Base-by-base conservation (phyloP, 2,113 vertebrate species). In the Bambusicola thoracicus region DNA sequence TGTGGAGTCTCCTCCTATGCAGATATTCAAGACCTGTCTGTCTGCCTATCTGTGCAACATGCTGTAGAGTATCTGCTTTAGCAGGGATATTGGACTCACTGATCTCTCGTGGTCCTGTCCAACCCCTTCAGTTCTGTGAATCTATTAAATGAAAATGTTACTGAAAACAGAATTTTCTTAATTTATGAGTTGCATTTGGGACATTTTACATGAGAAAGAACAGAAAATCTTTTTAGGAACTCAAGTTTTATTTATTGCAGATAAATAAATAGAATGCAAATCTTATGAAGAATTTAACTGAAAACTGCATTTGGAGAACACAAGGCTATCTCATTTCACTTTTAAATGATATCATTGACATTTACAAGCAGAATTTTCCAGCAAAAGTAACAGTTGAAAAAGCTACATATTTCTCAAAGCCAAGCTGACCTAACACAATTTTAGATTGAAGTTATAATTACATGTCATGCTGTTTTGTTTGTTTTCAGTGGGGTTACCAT, bases 401-500 rank as follows among this genome's bases (percentile, higher is more conserved):
- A 96, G 76, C 87, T 73, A 95, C 70, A 75, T 77, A 67, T 90
- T 97, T 92, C 58, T 90, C 93, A 95, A 87, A 94, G 78, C 56
- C 1, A 0, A 94, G 70, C 36, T 92, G 92, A 81, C 82, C 93
- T 90, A 94, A 93, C 51, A 74, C 53, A 91, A 81, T 44, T 51
- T 91, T 93, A 93, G 65, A 83, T 14, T 95, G 93, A 92, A 92
- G 87, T 85, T 95, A 83, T 92, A 96, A 92, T 94, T 95, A 89
- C 90, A 94, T 48, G 90, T 90, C 92, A 95, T 86, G 81, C 95
- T 95, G 88, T 58, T 95, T 94, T 97, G 84, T 90, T 92, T 95
- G 88, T 91, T 91, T 92, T 88, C 92, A 75, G 77, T 91, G 77
- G 63, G 87, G 88, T 95, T 87, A 74, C 85, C 73, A 85, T 82